Conservation (phyloP, 2,797 vertebrate species). For the Ptychobarbus kaznakovi region DNA sequence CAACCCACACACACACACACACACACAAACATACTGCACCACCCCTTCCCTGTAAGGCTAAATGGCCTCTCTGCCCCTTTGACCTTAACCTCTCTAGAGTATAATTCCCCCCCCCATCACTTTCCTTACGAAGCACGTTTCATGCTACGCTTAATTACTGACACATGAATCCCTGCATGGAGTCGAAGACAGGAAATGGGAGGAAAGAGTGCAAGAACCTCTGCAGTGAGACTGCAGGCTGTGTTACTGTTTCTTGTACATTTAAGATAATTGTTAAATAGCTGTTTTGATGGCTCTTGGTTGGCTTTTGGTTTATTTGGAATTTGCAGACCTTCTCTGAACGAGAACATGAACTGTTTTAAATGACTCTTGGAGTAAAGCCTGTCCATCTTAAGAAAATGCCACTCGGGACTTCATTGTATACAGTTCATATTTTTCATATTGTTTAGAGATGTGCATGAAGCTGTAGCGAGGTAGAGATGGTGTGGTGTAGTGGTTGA, state of each 20-base stretch:
- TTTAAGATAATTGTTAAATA: background rate
- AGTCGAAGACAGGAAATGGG: slow-evolving; percentile 38
- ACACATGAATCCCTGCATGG: slow-evolving; percentile 25
- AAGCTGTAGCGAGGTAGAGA: background rate
- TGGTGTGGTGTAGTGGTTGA: background rate
- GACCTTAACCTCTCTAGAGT: slow-evolving; percentile 13
- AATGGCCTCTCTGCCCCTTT: slow-evolving; percentile 13
- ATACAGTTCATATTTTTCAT: background rate
- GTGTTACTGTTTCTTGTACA: background rate
- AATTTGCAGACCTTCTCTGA: background rate
- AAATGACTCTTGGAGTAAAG: background rate
- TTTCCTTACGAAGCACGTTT: background rate
- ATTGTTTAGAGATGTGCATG: background rate
- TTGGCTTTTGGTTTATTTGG: background rate
- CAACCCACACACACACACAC: background rate
- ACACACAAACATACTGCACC: background rate
- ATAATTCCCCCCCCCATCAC: background rate
- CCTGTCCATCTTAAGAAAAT: background rate
- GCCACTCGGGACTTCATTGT: background rate
- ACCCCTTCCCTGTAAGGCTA: slow-evolving; percentile 20
- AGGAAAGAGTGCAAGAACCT: slow-evolving; percentile 25
- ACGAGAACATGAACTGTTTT: background rate
- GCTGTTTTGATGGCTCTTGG: slow-evolving; percentile 3
- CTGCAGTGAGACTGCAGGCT: slow-evolving; percentile 15
- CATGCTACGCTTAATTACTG: slow-evolving; percentile 30